Base-by-base conservation (phyloP, 2,888 invertebrate genomes). In the Drosophila macrospina region DNA sequence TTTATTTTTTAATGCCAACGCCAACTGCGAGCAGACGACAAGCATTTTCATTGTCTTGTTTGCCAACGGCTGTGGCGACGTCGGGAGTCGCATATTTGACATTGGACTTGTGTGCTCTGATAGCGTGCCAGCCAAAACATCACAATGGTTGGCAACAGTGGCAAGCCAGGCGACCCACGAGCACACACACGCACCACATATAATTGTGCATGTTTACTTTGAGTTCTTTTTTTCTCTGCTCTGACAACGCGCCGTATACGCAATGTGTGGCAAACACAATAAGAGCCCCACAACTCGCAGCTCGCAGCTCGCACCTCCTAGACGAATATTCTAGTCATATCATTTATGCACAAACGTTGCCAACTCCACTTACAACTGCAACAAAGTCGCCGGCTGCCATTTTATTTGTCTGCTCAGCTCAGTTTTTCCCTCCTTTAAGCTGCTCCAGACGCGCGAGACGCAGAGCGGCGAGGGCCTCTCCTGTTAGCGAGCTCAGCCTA, bases 41-140 rank as follows among this genome's bases (percentile, higher is more conserved):
- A 86, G 88, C 67, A 86, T 85, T 85, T 87, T 83, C 83, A 87
- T 87, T 87, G 85, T 85, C 85, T 85, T 85, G 86, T 77, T 87
- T 85, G 83, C 81, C 77, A 87, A 82, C 80, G 80, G 80, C 73
- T 62, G 52, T 59, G 63, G 45, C 54, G 68, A 30, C 59, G 34
- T 56, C 44, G 63, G 56, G 64, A 74, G 70, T 77, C 77, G 77
- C 86, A 83, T 83, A 84, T 83, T 83, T 85, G 85, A 85, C 88
- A 85, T 85, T 85, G 85, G 83, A 85, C 83, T 87, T 83, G 87
- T 82, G 77, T 68, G 80, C 69, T 67, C 79, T 72, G 77, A 79
- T 78, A 78, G 86, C 80, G 78, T 77, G 79, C 86, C 77, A 86
- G 81, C 76, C 84, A 72, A 86, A 83, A 86, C 78, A 83, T 80